Conservation (phyloP, 2,797 vertebrate species). For the Enteromius argenteus region DNA sequence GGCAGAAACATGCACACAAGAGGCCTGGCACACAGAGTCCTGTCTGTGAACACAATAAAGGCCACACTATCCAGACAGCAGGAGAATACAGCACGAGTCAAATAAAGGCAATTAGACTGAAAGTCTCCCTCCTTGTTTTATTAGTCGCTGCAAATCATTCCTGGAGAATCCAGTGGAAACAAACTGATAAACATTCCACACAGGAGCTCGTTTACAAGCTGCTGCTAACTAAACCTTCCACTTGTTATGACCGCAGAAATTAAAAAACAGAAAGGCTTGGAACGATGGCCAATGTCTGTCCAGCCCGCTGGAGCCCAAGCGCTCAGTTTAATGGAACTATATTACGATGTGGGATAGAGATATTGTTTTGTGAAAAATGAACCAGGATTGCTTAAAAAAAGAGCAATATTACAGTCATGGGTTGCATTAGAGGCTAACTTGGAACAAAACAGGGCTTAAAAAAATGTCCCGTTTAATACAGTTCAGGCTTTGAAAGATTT, state of each 20-base stretch:
- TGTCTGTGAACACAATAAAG: slow-evolving; percentile 37
- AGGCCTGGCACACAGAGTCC: slow-evolving; percentile 12
- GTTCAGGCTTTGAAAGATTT: background rate
- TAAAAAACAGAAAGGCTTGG: slow-evolving; percentile 12
- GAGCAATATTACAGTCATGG: background rate
- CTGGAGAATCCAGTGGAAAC: slow-evolving; percentile 59
- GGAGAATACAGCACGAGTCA: slow-evolving; percentile 9
- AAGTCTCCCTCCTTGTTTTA: slow-evolving; percentile 38
- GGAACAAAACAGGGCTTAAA: background rate
- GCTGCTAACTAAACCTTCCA: slow-evolving; percentile 13
- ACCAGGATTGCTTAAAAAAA: background rate
- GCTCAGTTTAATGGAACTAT: background rate
- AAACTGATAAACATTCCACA: slow-evolving; percentile 53
- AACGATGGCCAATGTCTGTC: background rate
- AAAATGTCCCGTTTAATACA: background rate
- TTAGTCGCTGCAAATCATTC: slow-evolving; percentile 49
- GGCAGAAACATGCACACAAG: background rate
- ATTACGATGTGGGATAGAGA: slow-evolving; percentile 12
- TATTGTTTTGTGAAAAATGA: slow-evolving; percentile 15
- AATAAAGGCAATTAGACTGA: slow-evolving; percentile 49
- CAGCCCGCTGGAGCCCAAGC: slow-evolving; percentile 19
- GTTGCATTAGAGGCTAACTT: background rate
- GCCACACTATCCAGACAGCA: slow-evolving; percentile 12
- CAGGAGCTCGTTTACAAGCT: slow-evolving; percentile 44
- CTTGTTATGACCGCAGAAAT: slow-evolving; percentile 38